Percentiles rank a stretch among this genome's conserved stretches.
Evolutionary conservation across 2,888 invertebrate species (phyloP).

Genomic region (Machimus rusticus): DNA sequence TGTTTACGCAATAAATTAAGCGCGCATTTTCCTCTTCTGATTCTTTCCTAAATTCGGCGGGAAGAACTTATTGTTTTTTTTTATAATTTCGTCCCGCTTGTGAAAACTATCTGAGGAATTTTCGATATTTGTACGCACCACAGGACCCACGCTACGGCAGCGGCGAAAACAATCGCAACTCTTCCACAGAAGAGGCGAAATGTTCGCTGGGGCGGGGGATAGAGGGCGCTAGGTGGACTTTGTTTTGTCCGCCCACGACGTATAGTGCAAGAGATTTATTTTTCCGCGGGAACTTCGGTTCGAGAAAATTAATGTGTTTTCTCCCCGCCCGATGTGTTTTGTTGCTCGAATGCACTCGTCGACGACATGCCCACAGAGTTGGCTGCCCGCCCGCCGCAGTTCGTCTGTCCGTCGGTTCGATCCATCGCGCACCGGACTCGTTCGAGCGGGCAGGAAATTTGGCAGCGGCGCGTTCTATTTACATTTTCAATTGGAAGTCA

Average conservation of each 20-base stretch:
- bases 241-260: conserved; percentile 6
- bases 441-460: background rate
- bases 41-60: background rate
- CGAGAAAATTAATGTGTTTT: background rate
- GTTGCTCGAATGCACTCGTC: background rate
- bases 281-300: background rate
- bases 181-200: background rate
- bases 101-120: conserved; percentile 3
- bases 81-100: background rate
- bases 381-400: background rate
- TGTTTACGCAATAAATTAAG: conserved; percentile 30
- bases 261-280: background rate
- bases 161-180: background rate
- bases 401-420: background rate
- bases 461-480: conserved; percentile 34
- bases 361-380: background rate
- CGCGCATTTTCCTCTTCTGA: background rate
- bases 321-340: background rate
- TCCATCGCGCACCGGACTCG: background rate
- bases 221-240: background rate
- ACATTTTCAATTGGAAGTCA: conserved; percentile 32
- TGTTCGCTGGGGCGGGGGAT: background rate
- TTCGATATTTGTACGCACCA: conserved; percentile 8
- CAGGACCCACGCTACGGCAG: background rate
- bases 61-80: background rate